These are phyloP conservation scores for Chrysotoxum bicinctum DNA, from an alignment of 2,888 invertebrate species.

Conservation along the genomic window DNA sequence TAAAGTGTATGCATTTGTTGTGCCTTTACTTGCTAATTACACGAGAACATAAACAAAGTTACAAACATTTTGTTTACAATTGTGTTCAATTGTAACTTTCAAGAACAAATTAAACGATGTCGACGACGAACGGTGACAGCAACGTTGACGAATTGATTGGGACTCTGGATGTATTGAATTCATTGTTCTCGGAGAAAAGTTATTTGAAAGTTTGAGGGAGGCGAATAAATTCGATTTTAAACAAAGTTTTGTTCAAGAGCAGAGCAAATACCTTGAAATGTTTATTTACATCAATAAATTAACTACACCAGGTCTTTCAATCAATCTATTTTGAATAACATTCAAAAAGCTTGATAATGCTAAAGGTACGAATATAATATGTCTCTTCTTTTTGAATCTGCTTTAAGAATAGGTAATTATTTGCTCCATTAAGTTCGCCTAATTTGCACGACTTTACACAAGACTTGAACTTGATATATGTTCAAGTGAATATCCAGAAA, in stretches of 20 bases:
- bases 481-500: no score
- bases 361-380: no score
- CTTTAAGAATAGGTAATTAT: no score
- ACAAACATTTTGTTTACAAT: slow-evolving; percentile 21
- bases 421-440: no score
- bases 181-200: slow-evolving; percentile 20
- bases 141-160: slow-evolving; percentile 6
- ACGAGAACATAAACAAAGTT: slow-evolving; percentile 23
- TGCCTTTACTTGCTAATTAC: slow-evolving; percentile 50
- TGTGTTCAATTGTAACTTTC: slow-evolving; percentile 25
- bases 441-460: no score
- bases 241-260: neutral
- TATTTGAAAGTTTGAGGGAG: neutral
- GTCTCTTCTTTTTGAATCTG: no score
- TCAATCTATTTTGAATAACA: neutral
- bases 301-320: neutral
- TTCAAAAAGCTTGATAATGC: neutral
- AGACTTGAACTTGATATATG: no score
- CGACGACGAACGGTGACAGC: neutral
- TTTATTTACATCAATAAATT: neutral
- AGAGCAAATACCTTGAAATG: slow-evolving; percentile 12
- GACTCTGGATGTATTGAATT: slow-evolving; percentile 12
- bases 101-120: slow-evolving; percentile 7
- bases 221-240: neutral
- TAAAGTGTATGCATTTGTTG: neutral